Percentiles rank a stretch among this genome's conserved stretches.
Conservation (phyloP, 2,888 invertebrate genomes). For the Leptinotarsa juncta region DNA sequence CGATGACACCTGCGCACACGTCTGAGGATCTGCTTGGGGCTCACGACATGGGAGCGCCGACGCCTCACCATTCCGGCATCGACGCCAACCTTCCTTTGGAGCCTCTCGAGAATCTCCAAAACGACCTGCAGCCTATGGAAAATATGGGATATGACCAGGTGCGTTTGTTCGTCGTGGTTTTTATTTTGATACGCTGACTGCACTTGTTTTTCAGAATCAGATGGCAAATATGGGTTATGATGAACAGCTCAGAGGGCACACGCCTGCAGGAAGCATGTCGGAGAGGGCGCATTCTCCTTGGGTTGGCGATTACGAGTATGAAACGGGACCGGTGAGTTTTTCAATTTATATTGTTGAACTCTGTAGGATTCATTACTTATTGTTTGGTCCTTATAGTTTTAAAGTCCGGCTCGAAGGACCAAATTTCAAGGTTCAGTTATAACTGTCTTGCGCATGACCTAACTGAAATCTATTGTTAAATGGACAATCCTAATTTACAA, state of each 20-base stretch:
- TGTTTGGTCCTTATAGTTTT: too few relatives aligned
- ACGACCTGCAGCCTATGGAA: slow-evolving; percentile 69
- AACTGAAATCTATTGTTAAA: too few relatives aligned
- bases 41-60: slow-evolving; percentile 56
- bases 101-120: slow-evolving; percentile 55
- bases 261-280: slow-evolving; percentile 71
- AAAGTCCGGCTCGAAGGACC: background rate
- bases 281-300: slow-evolving; percentile 73
- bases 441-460: too few relatives aligned
- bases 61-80: slow-evolving; percentile 57
- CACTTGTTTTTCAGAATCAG: slow-evolving; percentile 57
- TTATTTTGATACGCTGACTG: slow-evolving; percentile 5
- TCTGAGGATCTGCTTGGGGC: slow-evolving; percentile 57
- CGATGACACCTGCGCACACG: slow-evolving; percentile 61
- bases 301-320: slow-evolving; percentile 84
- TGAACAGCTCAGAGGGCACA: slow-evolving; percentile 73
- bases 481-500: too few relatives aligned
- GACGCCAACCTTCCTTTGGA: slow-evolving; percentile 54
- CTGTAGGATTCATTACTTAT: too few relatives aligned
- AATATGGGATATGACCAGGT: slow-evolving; percentile 74
- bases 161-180: slow-evolving; percentile 16
- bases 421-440: background rate
- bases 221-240: slow-evolving; percentile 84
- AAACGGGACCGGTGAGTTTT: slow-evolving; percentile 81
- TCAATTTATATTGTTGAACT: too few relatives aligned